phyloP scores from a whole-genome alignment of 2,113 vertebrate species.

The Callorhinus ursinus region DNA sequence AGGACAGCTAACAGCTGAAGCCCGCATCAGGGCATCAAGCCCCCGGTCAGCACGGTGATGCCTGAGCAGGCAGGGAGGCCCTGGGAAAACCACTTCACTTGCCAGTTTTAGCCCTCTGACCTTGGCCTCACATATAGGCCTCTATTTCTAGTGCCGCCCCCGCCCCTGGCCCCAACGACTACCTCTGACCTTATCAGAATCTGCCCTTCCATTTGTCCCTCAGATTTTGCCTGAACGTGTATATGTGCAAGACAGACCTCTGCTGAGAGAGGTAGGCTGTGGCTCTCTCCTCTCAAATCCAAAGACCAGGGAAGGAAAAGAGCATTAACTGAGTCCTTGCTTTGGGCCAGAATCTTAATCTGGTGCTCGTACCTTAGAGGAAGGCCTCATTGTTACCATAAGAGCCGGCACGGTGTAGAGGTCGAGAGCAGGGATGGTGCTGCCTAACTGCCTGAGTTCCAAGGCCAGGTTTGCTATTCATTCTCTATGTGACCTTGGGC shows the following conservation, averaged over 20 bases:
- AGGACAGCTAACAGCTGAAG: not conserved
- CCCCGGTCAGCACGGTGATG: accelerated
- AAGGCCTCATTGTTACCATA: not conserved
- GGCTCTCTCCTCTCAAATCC: not conserved
- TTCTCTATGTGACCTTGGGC: not conserved
- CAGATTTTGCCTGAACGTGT: not conserved
- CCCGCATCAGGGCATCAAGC: not conserved
- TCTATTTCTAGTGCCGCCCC: too few relatives aligned
- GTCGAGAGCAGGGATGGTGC: not conserved
- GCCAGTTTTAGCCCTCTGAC: not conserved
- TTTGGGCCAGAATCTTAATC: not conserved
- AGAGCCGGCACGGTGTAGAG: not conserved
- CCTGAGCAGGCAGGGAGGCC: not conserved
- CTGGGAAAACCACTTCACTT: not conserved
- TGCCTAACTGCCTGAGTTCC: not conserved
- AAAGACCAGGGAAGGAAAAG: not conserved
- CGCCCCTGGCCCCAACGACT: not conserved
- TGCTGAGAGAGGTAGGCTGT: not conserved
- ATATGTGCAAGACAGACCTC: not conserved
- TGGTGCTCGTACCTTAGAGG: not conserved
- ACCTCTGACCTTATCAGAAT: not conserved
- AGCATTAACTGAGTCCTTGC: not conserved
- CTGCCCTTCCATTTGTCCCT: not conserved
- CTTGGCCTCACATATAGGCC: not conserved
- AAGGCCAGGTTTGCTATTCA: not conserved